Conservation (phyloP, 1,140 invertebrate genomes). For the Ptiloglossa arizonensis region DNA sequence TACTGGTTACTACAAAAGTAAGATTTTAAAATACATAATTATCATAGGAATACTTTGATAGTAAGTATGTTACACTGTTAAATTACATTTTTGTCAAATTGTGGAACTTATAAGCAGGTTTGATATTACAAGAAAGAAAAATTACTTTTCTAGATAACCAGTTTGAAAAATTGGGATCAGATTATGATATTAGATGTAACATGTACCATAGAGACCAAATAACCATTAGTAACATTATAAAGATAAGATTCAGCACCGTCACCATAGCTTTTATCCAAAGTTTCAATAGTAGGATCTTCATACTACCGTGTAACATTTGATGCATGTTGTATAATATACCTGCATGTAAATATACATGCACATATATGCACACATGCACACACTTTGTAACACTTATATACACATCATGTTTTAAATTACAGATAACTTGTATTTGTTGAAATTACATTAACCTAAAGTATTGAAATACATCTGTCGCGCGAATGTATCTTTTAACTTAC, state of each 20-base stretch:
- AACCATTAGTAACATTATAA: constrained; percentile 78
- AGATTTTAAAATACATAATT: not conserved
- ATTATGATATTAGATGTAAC: constrained; percentile 53
- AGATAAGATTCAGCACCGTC: constrained; percentile 78
- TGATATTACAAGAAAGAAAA: not conserved
- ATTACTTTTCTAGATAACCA: constrained; percentile 57
- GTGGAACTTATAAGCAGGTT: not conserved
- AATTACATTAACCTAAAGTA: constrained; percentile 11
- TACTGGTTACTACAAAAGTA: constrained; percentile 61
- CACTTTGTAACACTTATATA: constrained; percentile 50
- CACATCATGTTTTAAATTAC: constrained; percentile 26
- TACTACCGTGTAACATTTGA: constrained; percentile 46
- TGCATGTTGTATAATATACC: constrained; percentile 44
- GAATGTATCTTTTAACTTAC: constrained; percentile 45
- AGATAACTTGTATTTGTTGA: constrained; percentile 19
- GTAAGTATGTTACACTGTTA: not conserved
- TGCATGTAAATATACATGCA: constrained; percentile 51
- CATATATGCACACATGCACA: constrained; percentile 35
- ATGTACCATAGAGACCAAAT: constrained; percentile 77
- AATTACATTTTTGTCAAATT: not conserved
- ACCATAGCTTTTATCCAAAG: constrained; percentile 73
- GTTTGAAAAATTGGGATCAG: constrained; percentile 30
- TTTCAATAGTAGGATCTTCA: constrained; percentile 49
- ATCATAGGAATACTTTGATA: not conserved
- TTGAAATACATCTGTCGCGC: constrained; percentile 30